Conservation (phyloP, 1,140 invertebrate genomes). For the Calliphora vicina region DNA sequence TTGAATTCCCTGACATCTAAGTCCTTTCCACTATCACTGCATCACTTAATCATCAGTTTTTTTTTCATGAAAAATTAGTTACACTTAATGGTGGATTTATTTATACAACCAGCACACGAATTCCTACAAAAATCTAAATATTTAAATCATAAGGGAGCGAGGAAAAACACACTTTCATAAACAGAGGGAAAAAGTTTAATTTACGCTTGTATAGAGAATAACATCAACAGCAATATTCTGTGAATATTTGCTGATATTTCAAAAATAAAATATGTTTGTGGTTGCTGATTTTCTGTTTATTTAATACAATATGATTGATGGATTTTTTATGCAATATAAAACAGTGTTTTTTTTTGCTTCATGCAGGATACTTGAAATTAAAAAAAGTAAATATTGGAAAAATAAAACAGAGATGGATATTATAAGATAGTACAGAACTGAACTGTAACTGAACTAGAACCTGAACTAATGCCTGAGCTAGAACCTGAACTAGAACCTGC, state of each 20-base stretch:
- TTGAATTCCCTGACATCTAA: not conserved
- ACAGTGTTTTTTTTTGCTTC: not conserved
- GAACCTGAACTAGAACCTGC: no score
- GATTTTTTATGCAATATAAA: not conserved
- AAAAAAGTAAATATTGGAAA: not conserved
- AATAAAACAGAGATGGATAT: not conserved
- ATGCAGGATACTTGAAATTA: not conserved
- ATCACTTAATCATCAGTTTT: not conserved
- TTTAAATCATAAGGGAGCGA: slow-evolving; percentile 1
- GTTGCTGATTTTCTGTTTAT: slow-evolving; percentile 4
- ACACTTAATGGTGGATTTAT: slow-evolving; percentile 17
- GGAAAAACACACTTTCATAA: not conserved
- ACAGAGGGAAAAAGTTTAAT: not conserved
- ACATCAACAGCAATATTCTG: not conserved
- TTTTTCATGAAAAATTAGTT: slow-evolving; percentile 5
- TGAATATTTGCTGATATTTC: not conserved
- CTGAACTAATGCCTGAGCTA: no score
- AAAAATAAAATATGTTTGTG: slow-evolving; percentile 7
- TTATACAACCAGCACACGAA: not conserved
- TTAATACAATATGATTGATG: slow-evolving; percentile 10
- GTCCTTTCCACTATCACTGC: not conserved
- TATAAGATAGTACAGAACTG: not conserved
- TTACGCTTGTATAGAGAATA: not conserved
- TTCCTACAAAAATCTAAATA: not conserved
- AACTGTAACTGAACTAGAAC: no score